Evolutionary conservation across 2,797 vertebrate genomes (phyloP), one percentile per base, ranked within the genome.

Genomic region (Enteromius treurensis): DNA sequence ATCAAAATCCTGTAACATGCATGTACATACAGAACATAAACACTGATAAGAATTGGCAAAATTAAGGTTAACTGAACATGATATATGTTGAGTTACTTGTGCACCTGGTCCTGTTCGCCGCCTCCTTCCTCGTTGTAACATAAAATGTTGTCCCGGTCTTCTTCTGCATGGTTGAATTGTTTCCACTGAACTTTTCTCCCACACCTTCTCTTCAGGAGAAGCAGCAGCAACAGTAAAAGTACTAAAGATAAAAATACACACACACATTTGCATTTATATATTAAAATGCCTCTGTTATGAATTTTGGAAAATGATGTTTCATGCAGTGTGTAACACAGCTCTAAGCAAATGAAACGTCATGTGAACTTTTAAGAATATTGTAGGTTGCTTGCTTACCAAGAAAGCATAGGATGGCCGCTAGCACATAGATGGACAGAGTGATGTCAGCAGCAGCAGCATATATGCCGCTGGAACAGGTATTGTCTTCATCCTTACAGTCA

Each of bases 81-180:
- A 88, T 1, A 95, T 95, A 26, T 26, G 64, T 94, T 94, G 0
- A 96, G 95, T 62, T 95, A 94, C 19, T 96, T 96, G 0, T 95
- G 95, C 84, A 95, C 95, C 0, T 95, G 96, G 93, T 93, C 96
- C 92, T 90, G 96, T 93, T 82, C 96, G 91, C 94, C 96, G 92
- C 80, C 96, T 0, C 97, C 97, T 87, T 98, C 96, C 5, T 97
- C 97, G 3, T 96, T 93, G 0, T 97, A 98, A 69, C 89, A 94
- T 42, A 96, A 94, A 62, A 98, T 95, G 86, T 96, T 96, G 87
- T 96, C 96, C n/a, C 96, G 92, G 49, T 96, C 94, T 5, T 95
- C 91, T 47, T 96, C 94, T 75, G 95, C 94, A 34, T 94, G 93
- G 0, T 94, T 94, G 19, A 94, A 87, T 3, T 89, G 88, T 0